Evolutionary conservation across 2,113 vertebrate species (phyloP).

Genomic region (Ammodramus savannarum): DNA sequence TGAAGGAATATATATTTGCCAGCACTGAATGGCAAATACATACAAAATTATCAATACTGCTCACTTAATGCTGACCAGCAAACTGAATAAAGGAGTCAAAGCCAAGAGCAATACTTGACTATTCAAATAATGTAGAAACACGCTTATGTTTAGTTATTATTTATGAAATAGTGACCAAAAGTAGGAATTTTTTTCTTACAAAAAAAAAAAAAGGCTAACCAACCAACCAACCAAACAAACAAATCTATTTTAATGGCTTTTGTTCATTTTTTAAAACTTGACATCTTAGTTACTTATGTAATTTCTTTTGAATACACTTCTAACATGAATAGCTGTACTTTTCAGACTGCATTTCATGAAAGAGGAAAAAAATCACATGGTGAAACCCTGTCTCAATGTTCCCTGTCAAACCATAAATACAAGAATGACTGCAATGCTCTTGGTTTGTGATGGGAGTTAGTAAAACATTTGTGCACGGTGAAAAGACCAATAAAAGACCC

Average conservation of each 20-base stretch:
- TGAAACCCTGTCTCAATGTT: not conserved
- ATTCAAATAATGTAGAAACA: not conserved
- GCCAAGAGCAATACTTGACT: not conserved
- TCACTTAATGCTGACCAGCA: not conserved
- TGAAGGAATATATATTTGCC: not conserved
- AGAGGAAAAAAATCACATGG: not conserved
- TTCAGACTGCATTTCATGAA: not conserved
- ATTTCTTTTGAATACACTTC: not conserved
- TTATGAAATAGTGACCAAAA: not conserved
- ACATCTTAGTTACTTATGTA: not conserved
- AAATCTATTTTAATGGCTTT: not conserved
- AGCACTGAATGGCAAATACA: not conserved
- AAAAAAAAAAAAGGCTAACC: not conserved
- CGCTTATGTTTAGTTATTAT: not conserved
- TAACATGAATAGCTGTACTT: not conserved
- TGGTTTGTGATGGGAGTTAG: not conserved
- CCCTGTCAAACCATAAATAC: not conserved
- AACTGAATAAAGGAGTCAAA: not conserved
- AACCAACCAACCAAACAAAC: not conserved
- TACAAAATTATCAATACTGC: not conserved
- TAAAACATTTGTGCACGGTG: not conserved
- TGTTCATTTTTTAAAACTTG: not conserved
- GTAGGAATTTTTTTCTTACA: not conserved
- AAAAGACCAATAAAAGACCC: not conserved
- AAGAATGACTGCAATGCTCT: not conserved